phyloP scores from a whole-genome alignment of 2,888 invertebrate species.

The Pogonocherus hispidulus region DNA sequence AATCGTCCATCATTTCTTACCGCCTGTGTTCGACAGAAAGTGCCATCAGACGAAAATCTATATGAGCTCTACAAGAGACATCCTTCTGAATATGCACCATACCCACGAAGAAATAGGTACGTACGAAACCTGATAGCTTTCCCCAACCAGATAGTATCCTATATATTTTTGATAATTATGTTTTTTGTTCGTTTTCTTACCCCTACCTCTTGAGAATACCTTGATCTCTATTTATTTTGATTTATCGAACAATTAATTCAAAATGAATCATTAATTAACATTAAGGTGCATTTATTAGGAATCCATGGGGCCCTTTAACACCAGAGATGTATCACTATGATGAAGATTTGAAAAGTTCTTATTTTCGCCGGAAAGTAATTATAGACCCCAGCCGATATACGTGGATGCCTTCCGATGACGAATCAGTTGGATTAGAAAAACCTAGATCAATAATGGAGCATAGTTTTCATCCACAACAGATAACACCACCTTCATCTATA shows the following conservation, averaged over 20 bases:
- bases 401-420: slow-evolving; percentile 85
- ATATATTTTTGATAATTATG: too few species aligned
- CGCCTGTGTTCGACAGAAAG: slow-evolving; percentile 87
- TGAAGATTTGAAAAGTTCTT: slow-evolving; percentile 83
- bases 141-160: too few species aligned
- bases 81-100: slow-evolving; percentile 82
- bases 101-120: slow-evolving; percentile 81
- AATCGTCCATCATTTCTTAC: slow-evolving; percentile 79
- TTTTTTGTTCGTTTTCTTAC: too few species aligned
- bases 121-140: too few species aligned
- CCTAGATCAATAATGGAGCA: slow-evolving; percentile 70
- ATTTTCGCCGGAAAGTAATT: slow-evolving; percentile 84
- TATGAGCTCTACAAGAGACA: slow-evolving; percentile 70
- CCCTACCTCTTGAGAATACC: too few species aligned
- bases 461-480: slow-evolving; percentile 42
- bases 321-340: slow-evolving; percentile 77
- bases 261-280: too few species aligned
- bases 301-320: slow-evolving; percentile 74
- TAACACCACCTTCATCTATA: slow-evolving; percentile 22
- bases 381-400: slow-evolving; percentile 83
- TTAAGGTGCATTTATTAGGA: slow-evolving; percentile 66
- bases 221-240: too few species aligned
- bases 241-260: too few species aligned
- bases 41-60: slow-evolving; percentile 91
- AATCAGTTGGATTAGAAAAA: slow-evolving; percentile 80